These are phyloP conservation scores for Phallusia fumigata DNA, from an alignment of 23 tunicate species.

Conservation along the genomic window DNA sequence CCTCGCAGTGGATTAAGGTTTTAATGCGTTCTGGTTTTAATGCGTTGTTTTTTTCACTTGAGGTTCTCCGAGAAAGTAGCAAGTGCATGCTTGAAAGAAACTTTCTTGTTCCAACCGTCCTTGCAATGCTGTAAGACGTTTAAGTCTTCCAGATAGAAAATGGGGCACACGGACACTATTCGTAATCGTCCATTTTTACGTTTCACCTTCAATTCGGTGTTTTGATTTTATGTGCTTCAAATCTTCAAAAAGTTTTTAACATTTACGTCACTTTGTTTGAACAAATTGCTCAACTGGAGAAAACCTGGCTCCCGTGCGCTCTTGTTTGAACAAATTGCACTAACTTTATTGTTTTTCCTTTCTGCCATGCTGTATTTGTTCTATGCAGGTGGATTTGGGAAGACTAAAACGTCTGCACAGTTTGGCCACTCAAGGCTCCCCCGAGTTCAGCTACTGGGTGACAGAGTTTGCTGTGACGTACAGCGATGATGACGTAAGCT, in stretches of 20 bases:
- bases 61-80: too few relatives aligned
- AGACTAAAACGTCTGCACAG: neutral
- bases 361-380: neutral
- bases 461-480: slow-evolving; percentile 15
- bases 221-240: neutral
- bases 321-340: neutral
- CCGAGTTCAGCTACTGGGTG: slow-evolving; percentile 15
- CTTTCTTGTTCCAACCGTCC: slow-evolving; percentile 22
- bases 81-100: too few relatives aligned
- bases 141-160: slow-evolving; percentile 17
- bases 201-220: too few relatives aligned
- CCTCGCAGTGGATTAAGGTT: slow-evolving; percentile 34
- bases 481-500: slow-evolving; percentile 18
- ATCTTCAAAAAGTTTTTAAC: too few relatives aligned
- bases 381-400: slow-evolving; percentile 25
- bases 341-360: neutral
- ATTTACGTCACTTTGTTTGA: too few relatives aligned
- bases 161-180: too few relatives aligned
- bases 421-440: slow-evolving; percentile 23
- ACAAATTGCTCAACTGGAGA: neutral
- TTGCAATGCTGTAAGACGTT: neutral
- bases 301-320: slow-evolving; percentile 5
- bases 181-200: too few relatives aligned
- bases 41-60: too few relatives aligned
- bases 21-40: neutral